phyloP scores from a whole-genome alignment of 2,888 invertebrate species.

The Troides aeacus region DNA sequence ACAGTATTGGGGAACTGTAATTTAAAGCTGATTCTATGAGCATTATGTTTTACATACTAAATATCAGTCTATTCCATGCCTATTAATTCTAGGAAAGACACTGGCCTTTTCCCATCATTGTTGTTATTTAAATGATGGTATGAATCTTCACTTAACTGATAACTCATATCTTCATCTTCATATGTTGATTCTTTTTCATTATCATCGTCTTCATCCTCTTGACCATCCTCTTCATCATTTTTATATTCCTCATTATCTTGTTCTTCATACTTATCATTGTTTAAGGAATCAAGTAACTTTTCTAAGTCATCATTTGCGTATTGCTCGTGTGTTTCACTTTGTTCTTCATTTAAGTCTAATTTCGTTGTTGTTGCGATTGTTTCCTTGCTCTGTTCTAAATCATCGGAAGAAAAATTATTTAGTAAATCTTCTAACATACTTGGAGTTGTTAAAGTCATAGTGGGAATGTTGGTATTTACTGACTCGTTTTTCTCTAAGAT shows the following conservation, averaged over 20 bases:
- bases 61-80: slow-evolving; percentile 70
- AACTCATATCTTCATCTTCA: slow-evolving; percentile 23
- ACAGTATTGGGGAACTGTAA: slow-evolving; percentile 25
- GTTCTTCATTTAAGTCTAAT: slow-evolving; percentile 46
- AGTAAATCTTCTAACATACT: slow-evolving; percentile 61
- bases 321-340: slow-evolving; percentile 50
- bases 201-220: slow-evolving; percentile 41
- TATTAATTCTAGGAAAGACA: slow-evolving; percentile 68
- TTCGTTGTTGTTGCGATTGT: slow-evolving; percentile 37
- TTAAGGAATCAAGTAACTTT: slow-evolving; percentile 58
- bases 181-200: slow-evolving; percentile 18
- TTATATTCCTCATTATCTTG: slow-evolving; percentile 42
- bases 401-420: slow-evolving; percentile 54
- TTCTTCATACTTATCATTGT: slow-evolving; percentile 39
- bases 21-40: slow-evolving; percentile 46
- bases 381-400: slow-evolving; percentile 34
- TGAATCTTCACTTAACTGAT: slow-evolving; percentile 11
- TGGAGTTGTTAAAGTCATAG: slow-evolving; percentile 41
- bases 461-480: slow-evolving; percentile 37
- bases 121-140: slow-evolving; percentile 28
- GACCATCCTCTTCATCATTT: slow-evolving; percentile 44
- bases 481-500: slow-evolving; percentile 37
- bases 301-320: slow-evolving; percentile 59
- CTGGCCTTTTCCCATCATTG: slow-evolving; percentile 48
- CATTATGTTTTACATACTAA: slow-evolving; percentile 35